Evolutionary conservation across 2,113 vertebrate genomes (phyloP), one percentile per base, ranked within the genome.

Genomic region (Puffinus mauretanicus): DNA sequence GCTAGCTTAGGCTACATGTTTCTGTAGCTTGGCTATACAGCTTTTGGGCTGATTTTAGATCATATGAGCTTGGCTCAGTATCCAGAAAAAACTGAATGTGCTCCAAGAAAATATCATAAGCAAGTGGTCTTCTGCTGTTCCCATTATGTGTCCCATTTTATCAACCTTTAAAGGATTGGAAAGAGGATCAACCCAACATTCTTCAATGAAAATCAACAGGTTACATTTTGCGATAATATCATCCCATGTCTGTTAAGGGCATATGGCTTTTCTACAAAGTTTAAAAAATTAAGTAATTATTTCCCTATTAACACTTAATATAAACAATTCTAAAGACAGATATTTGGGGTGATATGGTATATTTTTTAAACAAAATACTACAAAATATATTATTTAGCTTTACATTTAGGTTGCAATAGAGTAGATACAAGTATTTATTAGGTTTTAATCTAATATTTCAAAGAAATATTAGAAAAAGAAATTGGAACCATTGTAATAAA

Each of bases 291-390:
- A 34, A 70, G 9, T 79, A 42, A 32, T 57, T 30, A 42, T 57
- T 75, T 76, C 9, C 7, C 5, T 3, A 25, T 44, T 44, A 89
- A 24, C 10, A 58, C 3, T 29, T 62, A 30, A n/a, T 58, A 32
- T 11, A 27, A 32, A 46, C 1, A 66, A 54, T 34, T 70, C 29
- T 75, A 46, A 70, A 75, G 36, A 19, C 36, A 38, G 34, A 8
- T 17, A 58, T 5, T 18, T 66, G 4, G 6, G 4, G 3, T 54
- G 5, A n/a, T 44, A 29, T 2, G 6, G 8, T 11, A 16, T 54
- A 44, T 40, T 82, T 66, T 66, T 67, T 6, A 76, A 52, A 9
- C 4, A 55, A 72, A 47, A 12, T 36, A 18, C 2, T 65, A 30
- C 6, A 55, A 40, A 22, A 19, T 17, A 67, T 46, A 60, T 65